phyloP scores from a whole-genome alignment of 2,888 invertebrate genomes.

The Metallyticus violacea region DNA sequence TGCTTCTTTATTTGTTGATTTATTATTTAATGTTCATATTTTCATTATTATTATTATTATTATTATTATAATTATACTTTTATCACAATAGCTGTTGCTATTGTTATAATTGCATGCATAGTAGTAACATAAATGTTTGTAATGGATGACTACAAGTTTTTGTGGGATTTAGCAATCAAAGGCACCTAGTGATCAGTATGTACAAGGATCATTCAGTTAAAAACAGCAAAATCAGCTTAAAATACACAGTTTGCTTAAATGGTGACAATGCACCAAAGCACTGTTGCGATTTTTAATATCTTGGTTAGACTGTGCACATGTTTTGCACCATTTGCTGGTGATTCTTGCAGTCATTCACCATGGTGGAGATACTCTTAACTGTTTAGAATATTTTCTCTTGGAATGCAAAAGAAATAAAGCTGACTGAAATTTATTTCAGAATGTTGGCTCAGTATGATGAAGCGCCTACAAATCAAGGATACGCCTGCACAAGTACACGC shows the following conservation, averaged over 20 bases:
- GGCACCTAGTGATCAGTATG: background rate
- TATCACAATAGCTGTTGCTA: too few species aligned
- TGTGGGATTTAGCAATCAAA: background rate
- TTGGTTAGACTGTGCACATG: background rate
- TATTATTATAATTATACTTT: background rate
- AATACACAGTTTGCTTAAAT: background rate
- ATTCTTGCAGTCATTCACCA: background rate
- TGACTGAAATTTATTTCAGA: background rate
- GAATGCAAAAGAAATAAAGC: background rate
- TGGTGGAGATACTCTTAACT: background rate
- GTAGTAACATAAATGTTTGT: background rate
- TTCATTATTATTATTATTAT: slow-evolving; percentile 3
- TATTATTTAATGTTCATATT: background rate
- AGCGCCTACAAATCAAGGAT: background rate
- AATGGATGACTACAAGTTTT: background rate
- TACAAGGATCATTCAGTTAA: background rate
- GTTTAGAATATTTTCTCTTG: background rate
- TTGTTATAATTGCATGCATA: background rate
- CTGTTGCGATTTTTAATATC: background rate
- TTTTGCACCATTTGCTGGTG: background rate
- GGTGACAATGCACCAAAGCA: background rate
- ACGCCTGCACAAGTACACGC: background rate
- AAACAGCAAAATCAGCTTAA: background rate
- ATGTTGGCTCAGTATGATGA: background rate
- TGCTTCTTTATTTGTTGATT: background rate